Evolutionary conservation across 92 coral and sea anemone species (phyloP).

Genomic region (Heteractis magnifica): DNA sequence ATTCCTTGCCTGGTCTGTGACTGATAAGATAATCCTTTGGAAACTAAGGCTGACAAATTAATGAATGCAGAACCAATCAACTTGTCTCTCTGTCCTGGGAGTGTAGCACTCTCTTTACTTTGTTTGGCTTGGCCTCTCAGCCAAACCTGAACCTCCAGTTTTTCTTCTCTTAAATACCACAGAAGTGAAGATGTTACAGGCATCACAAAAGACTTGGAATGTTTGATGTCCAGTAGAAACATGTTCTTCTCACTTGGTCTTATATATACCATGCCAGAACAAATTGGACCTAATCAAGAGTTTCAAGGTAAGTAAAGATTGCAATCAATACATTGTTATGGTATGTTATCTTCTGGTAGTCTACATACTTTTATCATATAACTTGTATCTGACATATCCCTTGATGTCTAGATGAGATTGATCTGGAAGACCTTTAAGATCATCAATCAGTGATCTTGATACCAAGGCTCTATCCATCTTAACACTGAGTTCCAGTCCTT

Average conservation of each 20-base stretch:
- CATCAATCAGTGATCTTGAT: constrained; percentile 52
- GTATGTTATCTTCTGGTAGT: too few relatives aligned
- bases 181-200: constrained; percentile 72
- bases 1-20: constrained; percentile 67
- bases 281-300: constrained; percentile 63
- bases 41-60: constrained; percentile 67
- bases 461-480: constrained; percentile 78
- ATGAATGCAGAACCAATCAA: constrained; percentile 88
- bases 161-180: constrained; percentile 87
- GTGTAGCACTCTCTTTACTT: constrained; percentile 27
- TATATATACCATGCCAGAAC: constrained; percentile 59
- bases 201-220: constrained; percentile 48
- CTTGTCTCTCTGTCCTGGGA: constrained; percentile 86
- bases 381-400: constrained; percentile 87
- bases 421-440: constrained; percentile 13
- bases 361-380: constrained; percentile 78
- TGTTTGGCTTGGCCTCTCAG: constrained; percentile 52
- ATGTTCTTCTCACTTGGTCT: constrained; percentile 46
- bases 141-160: constrained; percentile 91
- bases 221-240: constrained; percentile 71
- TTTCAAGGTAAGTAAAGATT: background rate
- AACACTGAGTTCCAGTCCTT: constrained; percentile 55
- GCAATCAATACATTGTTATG: background rate
- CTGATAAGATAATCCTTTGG: constrained; percentile 41
- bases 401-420: constrained; percentile 38